A percentile compares a stretch with the other conserved stretches of the same genome.
Conservation (phyloP, 2,797 vertebrate species). For the Diplodus puntazzo region DNA sequence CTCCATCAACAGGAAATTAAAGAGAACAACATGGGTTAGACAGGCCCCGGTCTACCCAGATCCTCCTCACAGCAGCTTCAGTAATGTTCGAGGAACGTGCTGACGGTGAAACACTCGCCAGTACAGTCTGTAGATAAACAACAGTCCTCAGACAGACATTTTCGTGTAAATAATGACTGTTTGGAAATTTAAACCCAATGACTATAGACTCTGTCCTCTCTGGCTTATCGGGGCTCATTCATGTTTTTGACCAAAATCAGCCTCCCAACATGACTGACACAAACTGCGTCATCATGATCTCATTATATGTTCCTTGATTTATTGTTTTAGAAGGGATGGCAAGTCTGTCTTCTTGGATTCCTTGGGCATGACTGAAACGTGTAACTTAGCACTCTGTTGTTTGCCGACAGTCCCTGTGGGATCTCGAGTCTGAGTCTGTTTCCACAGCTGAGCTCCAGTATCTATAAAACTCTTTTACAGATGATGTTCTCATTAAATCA, state of each 20-base stretch:
- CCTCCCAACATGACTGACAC: not conserved
- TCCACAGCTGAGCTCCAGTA: conserved; percentile 53
- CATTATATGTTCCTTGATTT: conserved; percentile 27
- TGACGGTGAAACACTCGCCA: conserved; percentile 41
- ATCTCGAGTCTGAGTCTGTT: conserved; percentile 50
- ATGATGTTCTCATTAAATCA: conserved; percentile 50
- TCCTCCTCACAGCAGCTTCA: conserved; percentile 52
- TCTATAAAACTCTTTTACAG: conserved; percentile 50
- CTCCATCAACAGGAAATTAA: conserved; percentile 83
- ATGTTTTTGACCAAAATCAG: too few relatives aligned
- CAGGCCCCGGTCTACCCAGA: conserved; percentile 37
- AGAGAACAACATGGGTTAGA: conserved; percentile 76
- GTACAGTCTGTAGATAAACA: conserved; percentile 61
- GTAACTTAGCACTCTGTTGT: conserved; percentile 41
- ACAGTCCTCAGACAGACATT: conserved; percentile 33
- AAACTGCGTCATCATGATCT: conserved; percentile 5
- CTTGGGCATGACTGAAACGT: conserved; percentile 50
- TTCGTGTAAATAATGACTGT: conserved; percentile 52
- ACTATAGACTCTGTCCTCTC: not conserved
- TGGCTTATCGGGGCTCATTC: conserved; percentile 17
- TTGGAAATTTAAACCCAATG: conserved; percentile 26
- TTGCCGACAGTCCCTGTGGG: conserved; percentile 38
- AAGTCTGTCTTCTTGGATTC: conserved; percentile 50
- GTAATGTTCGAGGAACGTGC: conserved; percentile 29
- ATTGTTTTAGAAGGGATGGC: conserved; percentile 29